phyloP scores from a whole-genome alignment of 1,140 invertebrate species.

The Magallana ariakensis region DNA sequence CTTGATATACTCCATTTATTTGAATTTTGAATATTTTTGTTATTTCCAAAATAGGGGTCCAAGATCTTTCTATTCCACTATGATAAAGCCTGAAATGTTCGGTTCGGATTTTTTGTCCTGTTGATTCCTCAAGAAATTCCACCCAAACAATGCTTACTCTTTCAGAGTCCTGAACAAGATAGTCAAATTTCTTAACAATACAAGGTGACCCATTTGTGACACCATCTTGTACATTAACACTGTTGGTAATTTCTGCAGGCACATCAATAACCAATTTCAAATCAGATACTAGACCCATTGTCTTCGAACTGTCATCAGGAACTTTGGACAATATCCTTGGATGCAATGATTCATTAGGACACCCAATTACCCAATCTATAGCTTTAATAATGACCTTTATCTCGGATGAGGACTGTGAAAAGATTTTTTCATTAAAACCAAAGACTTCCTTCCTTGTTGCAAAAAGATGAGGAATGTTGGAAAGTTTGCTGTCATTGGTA shows the following conservation, averaged over 20 bases:
- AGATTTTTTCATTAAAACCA: neutral
- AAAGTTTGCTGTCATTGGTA: neutral
- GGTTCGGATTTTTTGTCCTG: slow-evolving; percentile 42
- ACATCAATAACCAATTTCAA: too few species aligned
- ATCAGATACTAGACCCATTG: neutral
- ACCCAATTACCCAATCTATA: slow-evolving; percentile 12
- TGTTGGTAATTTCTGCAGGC: neutral
- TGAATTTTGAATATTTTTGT: slow-evolving; percentile 39
- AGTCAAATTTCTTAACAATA: slow-evolving; percentile 48
- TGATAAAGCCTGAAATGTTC: slow-evolving; percentile 53
- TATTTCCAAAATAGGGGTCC: slow-evolving; percentile 59
- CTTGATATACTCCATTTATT: neutral
- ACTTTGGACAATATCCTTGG: neutral
- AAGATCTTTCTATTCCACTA: slow-evolving; percentile 27
- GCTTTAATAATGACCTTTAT: neutral
- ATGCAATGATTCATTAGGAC: neutral
- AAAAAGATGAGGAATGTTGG: neutral
- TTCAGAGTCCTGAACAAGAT: neutral
- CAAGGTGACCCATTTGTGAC: slow-evolving; percentile 59
- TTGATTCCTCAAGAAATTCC: slow-evolving; percentile 39
- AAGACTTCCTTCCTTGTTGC: neutral
- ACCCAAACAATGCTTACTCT: slow-evolving; percentile 57
- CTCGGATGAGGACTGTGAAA: neutral
- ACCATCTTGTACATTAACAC: slow-evolving; percentile 55
- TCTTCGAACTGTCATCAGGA: neutral